Conservation (phyloP, 2,797 vertebrate genomes). For the Allobates femoralis region DNA sequence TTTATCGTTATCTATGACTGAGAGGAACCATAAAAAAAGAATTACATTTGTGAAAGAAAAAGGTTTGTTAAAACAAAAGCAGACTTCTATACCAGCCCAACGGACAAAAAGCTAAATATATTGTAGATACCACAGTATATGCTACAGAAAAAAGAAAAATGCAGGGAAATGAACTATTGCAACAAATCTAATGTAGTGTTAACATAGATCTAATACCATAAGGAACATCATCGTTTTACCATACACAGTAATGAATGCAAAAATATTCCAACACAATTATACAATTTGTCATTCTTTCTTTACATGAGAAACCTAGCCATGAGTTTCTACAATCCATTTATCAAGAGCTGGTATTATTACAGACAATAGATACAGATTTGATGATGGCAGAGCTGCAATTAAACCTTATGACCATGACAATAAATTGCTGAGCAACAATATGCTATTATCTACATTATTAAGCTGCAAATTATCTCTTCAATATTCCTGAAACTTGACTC, state of each 20-base stretch:
- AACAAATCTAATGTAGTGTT: not conserved
- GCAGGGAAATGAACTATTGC: not conserved
- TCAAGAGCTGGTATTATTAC: constrained; percentile 12
- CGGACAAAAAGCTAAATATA: not conserved
- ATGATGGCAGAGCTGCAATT: constrained; percentile 33
- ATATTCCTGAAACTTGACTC: not conserved
- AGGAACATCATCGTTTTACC: constrained; percentile 2
- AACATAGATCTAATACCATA: not conserved
- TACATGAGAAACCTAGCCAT: constrained; percentile 1
- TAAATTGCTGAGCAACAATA: constrained; percentile 28
- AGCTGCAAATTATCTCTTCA: constrained; percentile 10
- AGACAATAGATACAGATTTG: constrained; percentile 41
- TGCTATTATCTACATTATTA: constrained; percentile 35
- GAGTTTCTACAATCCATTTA: not conserved
- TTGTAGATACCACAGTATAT: not conserved
- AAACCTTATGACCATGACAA: constrained; percentile 45
- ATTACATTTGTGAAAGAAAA: too few species aligned
- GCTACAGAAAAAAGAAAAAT: not conserved
- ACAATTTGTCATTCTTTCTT: constrained; percentile 14
- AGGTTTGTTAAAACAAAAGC: too few species aligned
- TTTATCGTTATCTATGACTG: too few species aligned
- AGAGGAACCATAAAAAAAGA: too few species aligned
- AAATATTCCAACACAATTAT: constrained; percentile 17
- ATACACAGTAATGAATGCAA: constrained; percentile 13
- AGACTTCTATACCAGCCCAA: not conserved